These are phyloP conservation scores for Empidonax traillii DNA, from an alignment of 2,113 vertebrate species.

Conservation along the genomic window DNA sequence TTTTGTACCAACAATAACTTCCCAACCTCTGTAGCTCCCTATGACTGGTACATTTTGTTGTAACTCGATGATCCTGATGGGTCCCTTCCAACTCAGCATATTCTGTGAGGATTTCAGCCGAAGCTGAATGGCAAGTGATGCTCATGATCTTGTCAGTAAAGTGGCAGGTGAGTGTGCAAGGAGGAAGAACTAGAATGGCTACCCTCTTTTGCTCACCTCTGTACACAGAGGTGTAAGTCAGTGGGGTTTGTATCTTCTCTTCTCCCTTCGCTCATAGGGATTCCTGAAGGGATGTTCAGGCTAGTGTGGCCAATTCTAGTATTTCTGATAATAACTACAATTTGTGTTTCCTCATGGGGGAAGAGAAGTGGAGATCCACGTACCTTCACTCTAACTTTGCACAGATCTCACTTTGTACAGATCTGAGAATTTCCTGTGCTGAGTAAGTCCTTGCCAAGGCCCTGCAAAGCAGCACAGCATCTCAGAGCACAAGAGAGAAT, in stretches of 20 bases:
- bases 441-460: background rate
- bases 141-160: background rate
- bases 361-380: background rate
- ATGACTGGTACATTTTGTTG: background rate
- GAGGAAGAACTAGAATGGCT: background rate
- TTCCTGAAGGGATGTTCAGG: background rate
- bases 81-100: background rate
- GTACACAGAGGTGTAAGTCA: background rate
- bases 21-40: background rate
- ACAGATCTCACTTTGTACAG: background rate
- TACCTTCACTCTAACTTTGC: background rate
- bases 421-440: background rate
- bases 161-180: background rate
- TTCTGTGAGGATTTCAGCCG: background rate
- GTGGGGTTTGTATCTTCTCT: background rate
- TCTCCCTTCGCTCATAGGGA: background rate
- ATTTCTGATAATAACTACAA: background rate
- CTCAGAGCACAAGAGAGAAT: background rate
- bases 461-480: background rate
- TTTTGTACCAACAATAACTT: background rate
- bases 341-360: rapidly evolving
- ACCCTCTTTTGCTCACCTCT: background rate
- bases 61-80: background rate
- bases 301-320: background rate
- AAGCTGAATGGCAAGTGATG: background rate